Evolutionary conservation across 2,888 invertebrate species (phyloP).

Genomic region (Tetragonula carbonaria): DNA sequence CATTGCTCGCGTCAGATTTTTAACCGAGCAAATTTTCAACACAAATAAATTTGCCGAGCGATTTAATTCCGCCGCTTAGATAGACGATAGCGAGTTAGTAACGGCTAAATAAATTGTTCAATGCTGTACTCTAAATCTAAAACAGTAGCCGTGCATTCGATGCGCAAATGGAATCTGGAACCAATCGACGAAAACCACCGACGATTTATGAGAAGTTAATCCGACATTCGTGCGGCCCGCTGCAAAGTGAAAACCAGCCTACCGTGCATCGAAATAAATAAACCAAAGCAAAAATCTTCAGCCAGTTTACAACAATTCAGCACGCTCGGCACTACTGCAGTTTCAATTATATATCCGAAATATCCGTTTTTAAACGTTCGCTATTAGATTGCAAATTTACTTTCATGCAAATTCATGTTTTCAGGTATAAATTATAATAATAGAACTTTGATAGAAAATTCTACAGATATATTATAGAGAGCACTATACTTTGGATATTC

Average conservation of each 20-base stretch:
- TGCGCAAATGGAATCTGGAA: slow-evolving; percentile 51
- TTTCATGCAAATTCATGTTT: too few relatives aligned
- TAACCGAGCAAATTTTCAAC: background rate
- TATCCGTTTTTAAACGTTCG: background rate
- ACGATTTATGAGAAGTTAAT: slow-evolving; percentile 72
- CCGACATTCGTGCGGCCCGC: slow-evolving; percentile 35
- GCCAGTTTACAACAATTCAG: slow-evolving; percentile 12
- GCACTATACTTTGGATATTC: too few relatives aligned
- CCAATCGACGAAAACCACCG: slow-evolving; percentile 66
- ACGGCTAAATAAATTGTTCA: background rate
- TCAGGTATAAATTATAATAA: too few relatives aligned
- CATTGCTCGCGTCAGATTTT: background rate
- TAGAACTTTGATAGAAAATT: too few relatives aligned
- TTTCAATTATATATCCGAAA: background rate
- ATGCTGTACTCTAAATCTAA: slow-evolving; percentile 17
- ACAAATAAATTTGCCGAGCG: background rate
- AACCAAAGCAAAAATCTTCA: slow-evolving; percentile 35
- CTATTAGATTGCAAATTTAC: too few relatives aligned
- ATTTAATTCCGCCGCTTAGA: background rate
- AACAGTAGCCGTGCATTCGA: slow-evolving; percentile 23
- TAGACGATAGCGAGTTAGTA: background rate
- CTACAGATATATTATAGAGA: too few relatives aligned
- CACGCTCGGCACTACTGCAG: background rate
- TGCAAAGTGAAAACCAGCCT: slow-evolving; percentile 30
- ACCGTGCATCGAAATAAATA: slow-evolving; percentile 59